These are phyloP conservation scores for Blastobasis lacticolella DNA, from an alignment of 2,888 invertebrate genomes.

Conservation along the genomic window DNA sequence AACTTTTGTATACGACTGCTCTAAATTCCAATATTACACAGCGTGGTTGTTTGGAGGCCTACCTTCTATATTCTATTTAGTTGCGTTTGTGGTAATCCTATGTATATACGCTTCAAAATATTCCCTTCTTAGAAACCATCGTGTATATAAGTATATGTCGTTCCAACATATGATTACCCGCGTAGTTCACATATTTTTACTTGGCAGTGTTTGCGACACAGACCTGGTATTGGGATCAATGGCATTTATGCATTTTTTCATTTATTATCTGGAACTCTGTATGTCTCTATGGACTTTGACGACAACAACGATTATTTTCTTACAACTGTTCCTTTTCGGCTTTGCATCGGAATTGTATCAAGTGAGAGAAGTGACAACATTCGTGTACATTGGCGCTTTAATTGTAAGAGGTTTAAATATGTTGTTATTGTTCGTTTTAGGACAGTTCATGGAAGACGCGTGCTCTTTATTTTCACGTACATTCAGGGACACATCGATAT, in stretches of 20 bases:
- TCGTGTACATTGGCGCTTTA: constrained; percentile 10
- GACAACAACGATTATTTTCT: constrained; percentile 18
- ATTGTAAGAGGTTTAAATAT: constrained; percentile 14
- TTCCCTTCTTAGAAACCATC: too few relatives aligned
- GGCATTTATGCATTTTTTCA: neutral
- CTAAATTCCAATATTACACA: too few relatives aligned
- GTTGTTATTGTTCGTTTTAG: constrained; percentile 2
- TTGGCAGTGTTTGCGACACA: neutral
- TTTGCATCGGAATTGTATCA: constrained; percentile 18
- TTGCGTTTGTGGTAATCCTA: too few relatives aligned
- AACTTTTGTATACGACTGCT: too few relatives aligned
- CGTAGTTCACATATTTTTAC: neutral
- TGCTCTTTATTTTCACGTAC: constrained; percentile 1
- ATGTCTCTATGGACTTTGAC: constrained; percentile 15
- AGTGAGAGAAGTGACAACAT: constrained; percentile 15
- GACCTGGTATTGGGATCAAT: too few relatives aligned
- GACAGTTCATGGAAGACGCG: too few relatives aligned
- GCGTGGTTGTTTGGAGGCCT: too few relatives aligned
- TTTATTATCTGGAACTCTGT: constrained; percentile 6
- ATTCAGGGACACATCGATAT: constrained; percentile 17
- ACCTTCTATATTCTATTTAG: too few relatives aligned
- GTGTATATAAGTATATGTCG: constrained; percentile 1
- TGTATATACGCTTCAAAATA: too few relatives aligned
- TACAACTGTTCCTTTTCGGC: constrained; percentile 21
- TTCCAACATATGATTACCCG: neutral